A percentile compares a stretch with the other conserved stretches of the same genome.
phyloP scores from a whole-genome alignment of 2,797 vertebrate genomes.

The Phataginus tetradactyla region DNA sequence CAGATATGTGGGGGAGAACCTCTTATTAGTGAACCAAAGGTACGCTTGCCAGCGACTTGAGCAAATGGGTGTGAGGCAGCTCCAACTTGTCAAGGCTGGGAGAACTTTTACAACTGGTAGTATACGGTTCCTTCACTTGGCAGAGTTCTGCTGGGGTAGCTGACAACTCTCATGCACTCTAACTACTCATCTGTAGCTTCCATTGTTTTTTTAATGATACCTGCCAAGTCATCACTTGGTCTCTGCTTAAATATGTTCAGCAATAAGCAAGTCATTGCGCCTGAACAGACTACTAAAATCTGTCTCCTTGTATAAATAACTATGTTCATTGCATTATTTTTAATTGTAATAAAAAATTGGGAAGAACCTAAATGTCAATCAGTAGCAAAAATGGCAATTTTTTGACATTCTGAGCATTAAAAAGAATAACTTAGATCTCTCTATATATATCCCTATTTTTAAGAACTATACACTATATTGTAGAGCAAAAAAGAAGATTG shows the following conservation, averaged over 20 bases:
- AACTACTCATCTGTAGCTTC: not conserved
- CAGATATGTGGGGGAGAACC: not conserved
- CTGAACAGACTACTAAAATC: not conserved
- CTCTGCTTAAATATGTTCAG: not conserved
- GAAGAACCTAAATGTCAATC: not conserved
- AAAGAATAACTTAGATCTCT: not conserved
- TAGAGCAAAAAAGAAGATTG: not conserved
- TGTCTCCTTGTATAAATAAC: not conserved
- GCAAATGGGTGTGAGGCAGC: not conserved
- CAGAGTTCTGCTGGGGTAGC: not conserved
- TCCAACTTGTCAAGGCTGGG: not conserved
- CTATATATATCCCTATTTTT: not conserved
- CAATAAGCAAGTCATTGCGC: not conserved
- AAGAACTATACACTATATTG: not conserved
- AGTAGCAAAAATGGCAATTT: not conserved
- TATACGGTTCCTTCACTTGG: not conserved
- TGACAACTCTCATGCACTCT: not conserved
- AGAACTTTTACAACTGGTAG: not conserved
- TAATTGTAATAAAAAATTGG: constrained; percentile 1
- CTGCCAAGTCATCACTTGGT: not conserved
- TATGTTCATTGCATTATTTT: not conserved
- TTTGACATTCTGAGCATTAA: constrained; percentile 42
- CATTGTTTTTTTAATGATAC: not conserved
- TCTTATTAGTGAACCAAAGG: not conserved
- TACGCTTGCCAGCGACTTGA: not conserved